Conservation (phyloP, 2,113 vertebrate genomes). For the Pantherophis guttatus region DNA sequence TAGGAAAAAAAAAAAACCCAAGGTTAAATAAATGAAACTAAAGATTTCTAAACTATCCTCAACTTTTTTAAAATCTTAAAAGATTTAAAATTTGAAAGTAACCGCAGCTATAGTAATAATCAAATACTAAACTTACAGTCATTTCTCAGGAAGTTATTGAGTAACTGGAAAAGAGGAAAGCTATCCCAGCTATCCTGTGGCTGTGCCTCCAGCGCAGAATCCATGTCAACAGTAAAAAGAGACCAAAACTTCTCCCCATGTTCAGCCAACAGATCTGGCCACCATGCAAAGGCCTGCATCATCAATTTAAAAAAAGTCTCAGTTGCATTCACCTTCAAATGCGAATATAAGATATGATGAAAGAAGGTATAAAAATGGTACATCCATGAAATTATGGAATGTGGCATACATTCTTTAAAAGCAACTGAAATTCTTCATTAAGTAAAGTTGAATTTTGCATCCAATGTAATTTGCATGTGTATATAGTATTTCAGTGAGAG, state of each 20-base stretch:
- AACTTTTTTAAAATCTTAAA: neutral
- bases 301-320: neutral
- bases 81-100: neutral
- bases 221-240: conserved; percentile 91
- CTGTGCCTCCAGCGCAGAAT: conserved; percentile 83
- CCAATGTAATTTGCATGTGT: neutral
- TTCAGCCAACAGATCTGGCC: conserved; percentile 89
- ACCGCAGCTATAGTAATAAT: neutral
- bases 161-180: conserved; percentile 94
- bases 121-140: conserved; percentile 78
- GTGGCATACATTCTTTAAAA: neutral
- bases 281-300: conserved; percentile 90
- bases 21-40: neutral
- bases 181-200: conserved; percentile 92
- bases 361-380: conserved; percentile 9
- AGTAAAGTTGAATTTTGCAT: neutral
- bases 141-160: conserved; percentile 89
- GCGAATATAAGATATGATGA: neutral
- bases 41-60: neutral
- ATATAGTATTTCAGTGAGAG: neutral
- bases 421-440: neutral
- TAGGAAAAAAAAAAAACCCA: neutral
- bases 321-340: neutral
- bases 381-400: neutral
- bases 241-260: conserved; percentile 93